A percentile compares a stretch with the other conserved stretches of the same genome.
phyloP scores from a whole-genome alignment of 1,140 invertebrate genomes.

The Temnothorax longispinosus region DNA sequence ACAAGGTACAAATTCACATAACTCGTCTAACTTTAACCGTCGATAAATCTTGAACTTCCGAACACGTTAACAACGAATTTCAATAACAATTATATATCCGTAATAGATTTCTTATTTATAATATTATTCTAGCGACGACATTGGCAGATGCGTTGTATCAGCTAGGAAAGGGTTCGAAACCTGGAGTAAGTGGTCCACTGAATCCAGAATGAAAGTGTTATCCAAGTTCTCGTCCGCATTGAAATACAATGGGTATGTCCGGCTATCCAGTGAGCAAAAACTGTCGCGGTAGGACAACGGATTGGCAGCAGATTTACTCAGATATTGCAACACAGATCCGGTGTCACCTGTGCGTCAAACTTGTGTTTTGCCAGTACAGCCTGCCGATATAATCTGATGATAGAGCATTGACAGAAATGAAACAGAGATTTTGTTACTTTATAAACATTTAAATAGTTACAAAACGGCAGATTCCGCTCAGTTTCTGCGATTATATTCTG shows the following conservation, averaged over 20 bases:
- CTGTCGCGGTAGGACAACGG: too few species aligned
- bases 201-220: not conserved
- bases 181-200: not conserved
- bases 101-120: not conserved
- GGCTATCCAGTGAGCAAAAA: not conserved
- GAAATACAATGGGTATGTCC: not conserved
- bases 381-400: too few species aligned
- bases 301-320: too few species aligned
- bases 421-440: too few species aligned
- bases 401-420: too few species aligned
- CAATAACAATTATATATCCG: too few species aligned
- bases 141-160: not conserved
- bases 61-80: not conserved
- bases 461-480: too few species aligned
- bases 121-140: constrained; percentile 5
- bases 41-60: not conserved
- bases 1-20: not conserved
- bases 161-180: constrained; percentile 1
- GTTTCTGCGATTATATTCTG: too few species aligned
- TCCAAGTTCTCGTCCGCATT: not conserved
- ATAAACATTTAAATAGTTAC: too few species aligned
- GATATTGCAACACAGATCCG: too few species aligned
- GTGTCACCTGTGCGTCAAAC: too few species aligned
- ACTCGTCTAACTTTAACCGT: not conserved
- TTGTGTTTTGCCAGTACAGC: too few species aligned